Evolutionary conservation across 2,888 invertebrate species (phyloP).

Genomic region (Baronia brevicornis): DNA sequence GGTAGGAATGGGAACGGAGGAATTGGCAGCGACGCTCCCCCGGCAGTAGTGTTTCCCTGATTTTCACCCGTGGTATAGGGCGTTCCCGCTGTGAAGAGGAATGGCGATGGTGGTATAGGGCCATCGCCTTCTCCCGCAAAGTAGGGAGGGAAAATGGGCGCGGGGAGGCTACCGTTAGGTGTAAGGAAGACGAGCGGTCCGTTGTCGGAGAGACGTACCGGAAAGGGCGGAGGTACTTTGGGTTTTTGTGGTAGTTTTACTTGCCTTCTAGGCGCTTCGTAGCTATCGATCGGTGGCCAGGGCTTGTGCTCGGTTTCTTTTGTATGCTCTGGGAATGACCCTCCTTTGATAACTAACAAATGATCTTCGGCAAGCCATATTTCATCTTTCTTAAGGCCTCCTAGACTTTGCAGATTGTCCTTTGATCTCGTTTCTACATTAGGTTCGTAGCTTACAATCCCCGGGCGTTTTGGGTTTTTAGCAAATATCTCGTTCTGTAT

Average conservation of each 20-base stretch:
- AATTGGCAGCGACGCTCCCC: constrained; percentile 78
- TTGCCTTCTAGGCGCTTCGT: constrained; percentile 87
- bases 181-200: constrained; percentile 92
- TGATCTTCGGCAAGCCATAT: constrained; percentile 95
- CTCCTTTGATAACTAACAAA: constrained; percentile 87
- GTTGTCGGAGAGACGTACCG: constrained; percentile 89
- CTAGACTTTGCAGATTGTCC: constrained; percentile 86
- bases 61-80: constrained; percentile 74
- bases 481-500: constrained; percentile 90
- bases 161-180: constrained; percentile 84
- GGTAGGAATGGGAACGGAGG: constrained; percentile 78
- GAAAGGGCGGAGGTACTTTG: constrained; percentile 94
- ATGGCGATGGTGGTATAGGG: constrained; percentile 71
- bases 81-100: constrained; percentile 76
- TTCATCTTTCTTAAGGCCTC: constrained; percentile 88
- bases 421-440: constrained; percentile 86
- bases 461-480: constrained; percentile 82
- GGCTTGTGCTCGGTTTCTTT: constrained; percentile 60
- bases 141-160: constrained; percentile 80
- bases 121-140: constrained; percentile 77
- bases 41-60: constrained; percentile 80
- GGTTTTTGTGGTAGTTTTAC: constrained; percentile 89
- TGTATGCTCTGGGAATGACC: constrained; percentile 77
- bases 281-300: constrained; percentile 91
- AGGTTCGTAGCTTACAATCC: constrained; percentile 86